A percentile compares a stretch with the other conserved stretches of the same genome.
phyloP scores from a whole-genome alignment of 2,113 vertebrate genomes.

The Rhagologus leucostigma region DNA sequence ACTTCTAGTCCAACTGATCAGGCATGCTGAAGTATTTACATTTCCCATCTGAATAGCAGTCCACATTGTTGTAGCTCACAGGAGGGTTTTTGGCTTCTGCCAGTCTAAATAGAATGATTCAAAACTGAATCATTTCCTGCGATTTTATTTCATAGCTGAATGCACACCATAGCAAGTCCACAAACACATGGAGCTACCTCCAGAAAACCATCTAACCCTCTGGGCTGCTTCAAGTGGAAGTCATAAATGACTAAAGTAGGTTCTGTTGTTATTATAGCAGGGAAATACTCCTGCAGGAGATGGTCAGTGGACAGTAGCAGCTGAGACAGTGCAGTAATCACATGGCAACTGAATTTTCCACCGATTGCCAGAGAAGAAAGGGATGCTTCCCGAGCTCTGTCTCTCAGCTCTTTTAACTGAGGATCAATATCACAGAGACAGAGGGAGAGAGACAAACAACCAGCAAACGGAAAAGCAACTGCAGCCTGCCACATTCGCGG shows the following conservation, averaged over 20 bases:
- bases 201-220: slow-evolving; percentile 34
- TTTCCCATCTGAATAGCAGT: slow-evolving; percentile 43
- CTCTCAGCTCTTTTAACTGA: slow-evolving; percentile 39
- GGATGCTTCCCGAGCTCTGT: neutral
- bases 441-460: slow-evolving; percentile 14
- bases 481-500: neutral
- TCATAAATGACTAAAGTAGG: slow-evolving; percentile 34
- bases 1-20: slow-evolving; percentile 32
- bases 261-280: slow-evolving; percentile 14
- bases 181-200: slow-evolving; percentile 46
- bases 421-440: slow-evolving; percentile 34
- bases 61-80: slow-evolving; percentile 50
- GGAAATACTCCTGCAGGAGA: slow-evolving; percentile 39
- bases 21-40: slow-evolving; percentile 39
- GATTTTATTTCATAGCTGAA: slow-evolving; percentile 71
- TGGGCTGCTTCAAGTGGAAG: slow-evolving; percentile 2
- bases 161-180: slow-evolving; percentile 58
- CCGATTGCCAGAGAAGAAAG: slow-evolving; percentile 35
- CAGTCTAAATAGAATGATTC: slow-evolving; percentile 64
- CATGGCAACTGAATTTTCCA: slow-evolving; percentile 18
- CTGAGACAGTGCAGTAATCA: neutral
- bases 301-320: slow-evolving; percentile 26
- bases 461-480: neutral
- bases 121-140: slow-evolving; percentile 71
- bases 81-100: slow-evolving; percentile 59